Conservation (phyloP, 2,888 invertebrate genomes). For the Sphaerophoria taeniata region DNA sequence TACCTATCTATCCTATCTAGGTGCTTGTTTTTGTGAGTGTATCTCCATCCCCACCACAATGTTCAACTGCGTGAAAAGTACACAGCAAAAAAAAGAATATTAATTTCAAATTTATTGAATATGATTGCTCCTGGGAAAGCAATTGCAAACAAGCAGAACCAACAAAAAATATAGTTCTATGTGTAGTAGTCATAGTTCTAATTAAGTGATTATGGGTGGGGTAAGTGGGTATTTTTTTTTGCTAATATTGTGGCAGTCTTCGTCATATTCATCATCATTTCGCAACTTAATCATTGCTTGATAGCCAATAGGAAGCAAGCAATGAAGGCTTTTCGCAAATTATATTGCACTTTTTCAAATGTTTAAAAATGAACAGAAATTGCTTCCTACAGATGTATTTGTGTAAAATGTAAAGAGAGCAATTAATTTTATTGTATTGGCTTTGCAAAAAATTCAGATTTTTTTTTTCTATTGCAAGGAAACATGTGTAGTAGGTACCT, state of each 20-base stretch:
- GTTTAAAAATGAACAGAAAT: background rate
- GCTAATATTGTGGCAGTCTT: constrained; percentile 25
- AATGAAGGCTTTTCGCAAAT: constrained; percentile 31
- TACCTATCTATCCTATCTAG: background rate
- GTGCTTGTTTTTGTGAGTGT: constrained; percentile 21
- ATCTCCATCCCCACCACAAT: constrained; percentile 51
- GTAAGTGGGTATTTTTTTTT: constrained; percentile 2
- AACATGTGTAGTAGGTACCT: constrained; percentile 36
- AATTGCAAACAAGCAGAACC: constrained; percentile 14
- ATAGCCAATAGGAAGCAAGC: constrained; percentile 67
- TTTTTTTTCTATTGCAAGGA: constrained; percentile 3
- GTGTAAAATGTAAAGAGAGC: constrained; percentile 56
- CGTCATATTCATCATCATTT: constrained; percentile 53
- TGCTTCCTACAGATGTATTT: constrained; percentile 34
- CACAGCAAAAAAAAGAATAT: constrained; percentile 38
- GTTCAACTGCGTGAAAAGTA: background rate
- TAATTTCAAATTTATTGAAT: constrained; percentile 70
- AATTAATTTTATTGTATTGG: constrained; percentile 57
- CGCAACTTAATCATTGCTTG: constrained; percentile 59
- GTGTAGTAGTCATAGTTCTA: constrained; percentile 66
- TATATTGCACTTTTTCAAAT: constrained; percentile 55
- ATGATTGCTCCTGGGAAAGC: constrained; percentile 58
- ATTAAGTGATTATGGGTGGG: constrained; percentile 65
- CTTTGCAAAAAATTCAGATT: constrained; percentile 30
- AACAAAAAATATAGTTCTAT: constrained; percentile 27